A percentile compares a stretch with the other conserved stretches of the same genome.
These are phyloP conservation scores for Acanthosepion lycidas DNA, from an alignment of 2,888 invertebrate species.

Conservation along the genomic window DNA sequence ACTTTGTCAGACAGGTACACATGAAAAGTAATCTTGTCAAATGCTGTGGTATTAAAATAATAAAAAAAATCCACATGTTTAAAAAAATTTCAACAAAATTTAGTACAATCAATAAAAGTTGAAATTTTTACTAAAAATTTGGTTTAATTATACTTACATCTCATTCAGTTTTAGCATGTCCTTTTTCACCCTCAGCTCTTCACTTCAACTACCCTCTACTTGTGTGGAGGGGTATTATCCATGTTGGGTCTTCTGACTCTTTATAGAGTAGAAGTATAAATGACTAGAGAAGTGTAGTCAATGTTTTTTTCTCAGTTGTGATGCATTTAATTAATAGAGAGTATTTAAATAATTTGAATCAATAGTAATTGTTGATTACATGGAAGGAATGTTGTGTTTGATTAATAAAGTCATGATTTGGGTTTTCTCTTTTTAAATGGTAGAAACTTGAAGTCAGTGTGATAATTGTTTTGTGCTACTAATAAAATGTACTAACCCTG, in stretches of 20 bases:
- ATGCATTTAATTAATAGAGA: neutral
- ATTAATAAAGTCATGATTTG: neutral
- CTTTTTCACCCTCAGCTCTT: neutral
- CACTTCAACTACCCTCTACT: neutral
- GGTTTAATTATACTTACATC: neutral
- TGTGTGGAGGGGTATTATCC: neutral
- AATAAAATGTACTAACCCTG: neutral
- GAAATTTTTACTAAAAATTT: neutral
- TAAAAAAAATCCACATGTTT: too few species aligned
- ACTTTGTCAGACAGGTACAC: too few species aligned
- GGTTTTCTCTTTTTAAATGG: neutral
- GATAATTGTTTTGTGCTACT: neutral
- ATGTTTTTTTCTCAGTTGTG: neutral
- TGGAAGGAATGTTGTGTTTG: conserved; percentile 1
- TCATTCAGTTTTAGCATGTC: neutral
- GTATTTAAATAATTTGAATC: neutral
- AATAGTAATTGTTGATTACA: neutral
- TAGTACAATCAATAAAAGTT: neutral
- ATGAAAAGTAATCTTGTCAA: too few species aligned
- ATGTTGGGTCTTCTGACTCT: neutral
- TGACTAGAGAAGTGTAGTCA: neutral
- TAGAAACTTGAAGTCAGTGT: neutral
- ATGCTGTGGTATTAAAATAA: too few species aligned
- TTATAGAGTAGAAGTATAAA: neutral
- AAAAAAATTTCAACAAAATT: neutral